phyloP scores from a whole-genome alignment of 2,888 invertebrate species.

The Drosophila emarginata region DNA sequence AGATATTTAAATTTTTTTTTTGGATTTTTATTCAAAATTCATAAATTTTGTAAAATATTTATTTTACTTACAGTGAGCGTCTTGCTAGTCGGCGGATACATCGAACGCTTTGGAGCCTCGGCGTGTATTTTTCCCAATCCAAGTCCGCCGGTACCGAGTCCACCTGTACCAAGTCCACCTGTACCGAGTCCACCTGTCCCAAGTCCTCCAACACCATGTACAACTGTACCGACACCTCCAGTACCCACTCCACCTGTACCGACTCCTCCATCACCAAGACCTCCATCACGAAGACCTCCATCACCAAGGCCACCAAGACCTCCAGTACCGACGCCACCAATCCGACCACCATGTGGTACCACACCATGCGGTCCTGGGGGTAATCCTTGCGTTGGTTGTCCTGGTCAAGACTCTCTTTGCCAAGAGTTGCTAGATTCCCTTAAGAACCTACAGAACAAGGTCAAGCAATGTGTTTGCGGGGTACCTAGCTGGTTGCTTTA shows the following conservation, averaged over 20 bases:
- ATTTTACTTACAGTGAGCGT: neutral
- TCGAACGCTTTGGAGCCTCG: neutral
- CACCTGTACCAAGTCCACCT: too few species aligned
- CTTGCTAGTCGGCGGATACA: neutral
- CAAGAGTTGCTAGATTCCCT: neutral
- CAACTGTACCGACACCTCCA: too few species aligned
- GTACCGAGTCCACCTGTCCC: too few species aligned
- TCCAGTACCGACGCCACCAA: neutral
- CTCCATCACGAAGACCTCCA: neutral
- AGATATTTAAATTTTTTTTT: neutral
- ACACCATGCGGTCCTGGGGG: conserved; percentile 42
- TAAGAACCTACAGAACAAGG: neutral
- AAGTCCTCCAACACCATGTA: too few species aligned
- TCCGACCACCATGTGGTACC: too few species aligned
- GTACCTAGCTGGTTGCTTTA: neutral
- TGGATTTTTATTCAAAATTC: neutral
- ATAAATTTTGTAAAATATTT: too few species aligned
- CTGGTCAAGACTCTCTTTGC: conserved; percentile 16
- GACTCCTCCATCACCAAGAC: neutral
- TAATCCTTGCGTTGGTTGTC: conserved; percentile 22
- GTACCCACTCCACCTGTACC: too few species aligned
- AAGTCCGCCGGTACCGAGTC: neutral
- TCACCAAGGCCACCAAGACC: neutral
- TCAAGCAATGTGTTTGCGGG: conserved; percentile 40
- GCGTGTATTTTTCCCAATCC: neutral